Evolutionary conservation across 2,888 invertebrate species (phyloP), one percentile per base, ranked within the genome.

Genomic region (Trisateles emortualis): DNA sequence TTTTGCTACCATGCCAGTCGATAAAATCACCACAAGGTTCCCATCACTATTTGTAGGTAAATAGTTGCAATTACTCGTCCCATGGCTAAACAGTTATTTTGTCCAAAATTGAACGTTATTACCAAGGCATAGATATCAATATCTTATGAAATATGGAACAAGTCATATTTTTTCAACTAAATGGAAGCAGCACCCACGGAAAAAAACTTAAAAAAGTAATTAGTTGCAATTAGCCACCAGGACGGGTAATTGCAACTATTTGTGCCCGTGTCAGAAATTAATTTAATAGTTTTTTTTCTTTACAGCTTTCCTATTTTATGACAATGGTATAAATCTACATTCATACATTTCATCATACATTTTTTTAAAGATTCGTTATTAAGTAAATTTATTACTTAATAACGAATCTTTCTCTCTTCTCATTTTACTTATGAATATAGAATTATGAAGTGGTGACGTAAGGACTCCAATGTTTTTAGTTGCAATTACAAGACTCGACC

Each of bases 241-340:
- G 24, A 33, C 43, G 32, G 43, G 43, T 43, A 33, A 43, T 32
- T 43, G 32, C 32, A 44, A 43, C 24, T 24, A 24, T 24, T 24
- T 24, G 24, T 24, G 24, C 24, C 24, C 6, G 24, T 24, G 24
- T 24, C 24, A 24, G 24, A 24, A 24, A 24, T 24, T 24, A 5
- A 24, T 24, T 24, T 24, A 24, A 24, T 24, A 24, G 24, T 24
- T 33, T 33, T 13, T 33, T 13, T 24, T 24, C 3, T 24, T 24
- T 24, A 41, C 19, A 32, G 43, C 19, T 43, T 43, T 43, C 43
- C 22, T 43, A 30, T 43, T 33, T 33, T 33, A 44, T 22, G 44
- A 44, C 33, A 32, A 35, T 44, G 22, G 19, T 44, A 44, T 44
- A 44, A 44, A 44, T 44, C 43, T 44, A 44, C 33, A 44, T 44